phyloP scores from a whole-genome alignment of 2,888 invertebrate genomes.

The Agrochola litura region DNA sequence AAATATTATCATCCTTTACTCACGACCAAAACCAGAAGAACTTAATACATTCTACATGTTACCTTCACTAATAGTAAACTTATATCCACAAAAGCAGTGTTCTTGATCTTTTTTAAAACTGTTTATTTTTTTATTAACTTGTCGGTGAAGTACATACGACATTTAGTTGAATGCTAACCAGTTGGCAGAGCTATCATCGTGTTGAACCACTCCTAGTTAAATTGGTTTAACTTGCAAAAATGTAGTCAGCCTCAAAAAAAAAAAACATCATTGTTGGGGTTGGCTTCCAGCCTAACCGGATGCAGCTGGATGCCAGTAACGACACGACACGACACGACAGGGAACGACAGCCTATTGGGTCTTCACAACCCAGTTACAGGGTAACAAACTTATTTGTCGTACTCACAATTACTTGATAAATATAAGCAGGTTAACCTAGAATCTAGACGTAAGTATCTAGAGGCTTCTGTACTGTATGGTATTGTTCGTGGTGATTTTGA shows the following conservation, averaged over 20 bases:
- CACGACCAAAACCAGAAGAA: not conserved
- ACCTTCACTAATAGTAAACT: not conserved
- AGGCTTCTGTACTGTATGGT: too few relatives aligned
- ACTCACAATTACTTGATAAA: too few relatives aligned
- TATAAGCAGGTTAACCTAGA: too few relatives aligned
- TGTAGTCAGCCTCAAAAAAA: not conserved
- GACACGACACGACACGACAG: too few relatives aligned
- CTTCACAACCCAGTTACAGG: too few relatives aligned
- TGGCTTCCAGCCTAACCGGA: too few relatives aligned
- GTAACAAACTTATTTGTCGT: too few relatives aligned
- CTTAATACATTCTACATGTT: not conserved
- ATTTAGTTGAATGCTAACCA: slow-evolving; percentile 45
- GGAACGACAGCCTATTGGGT: too few relatives aligned
- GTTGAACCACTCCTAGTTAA: not conserved
- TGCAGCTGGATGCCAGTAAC: too few relatives aligned
- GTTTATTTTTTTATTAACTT: slow-evolving; percentile 26
- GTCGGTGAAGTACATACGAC: slow-evolving; percentile 26
- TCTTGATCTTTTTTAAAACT: slow-evolving; percentile 40
- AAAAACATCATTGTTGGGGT: too few relatives aligned
- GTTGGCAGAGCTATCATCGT: not conserved
- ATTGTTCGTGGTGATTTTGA: too few relatives aligned
- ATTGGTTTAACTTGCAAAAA: not conserved
- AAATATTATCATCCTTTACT: not conserved
- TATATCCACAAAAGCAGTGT: slow-evolving; percentile 1
- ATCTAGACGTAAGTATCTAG: too few relatives aligned